phyloP scores from a whole-genome alignment of 2,888 invertebrate genomes.

The Pherbina coryleti region DNA sequence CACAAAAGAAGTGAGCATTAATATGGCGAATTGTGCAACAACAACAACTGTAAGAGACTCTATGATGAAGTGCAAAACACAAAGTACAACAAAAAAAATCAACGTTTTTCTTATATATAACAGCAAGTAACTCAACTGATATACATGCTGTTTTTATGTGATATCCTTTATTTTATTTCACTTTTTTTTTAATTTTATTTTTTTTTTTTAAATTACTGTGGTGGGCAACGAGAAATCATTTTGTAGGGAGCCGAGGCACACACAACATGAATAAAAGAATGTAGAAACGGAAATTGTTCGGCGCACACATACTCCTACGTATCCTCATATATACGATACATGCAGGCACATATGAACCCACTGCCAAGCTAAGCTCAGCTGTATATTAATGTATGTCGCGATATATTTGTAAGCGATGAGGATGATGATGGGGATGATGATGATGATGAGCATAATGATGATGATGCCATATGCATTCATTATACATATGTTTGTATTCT shows the following conservation, averaged over 20 bases:
- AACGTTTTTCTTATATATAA: not conserved
- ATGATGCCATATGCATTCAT: conserved; percentile 31
- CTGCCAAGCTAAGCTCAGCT: conserved; percentile 6
- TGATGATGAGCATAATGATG: conserved; percentile 34
- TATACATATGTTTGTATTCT: conserved; percentile 21
- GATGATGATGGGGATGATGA: not conserved
- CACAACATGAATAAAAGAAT: conserved; percentile 13
- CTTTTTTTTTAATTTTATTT: not conserved
- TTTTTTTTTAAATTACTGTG: conserved; percentile 14
- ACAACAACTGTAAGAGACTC: not conserved
- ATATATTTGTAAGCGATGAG: conserved; percentile 5
- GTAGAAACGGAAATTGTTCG: conserved; percentile 25
- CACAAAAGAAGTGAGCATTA: conserved; percentile 12
- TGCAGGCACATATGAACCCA: conserved; percentile 9
- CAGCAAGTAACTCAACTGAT: conserved; percentile 5
- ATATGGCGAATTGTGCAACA: conserved; percentile 4
- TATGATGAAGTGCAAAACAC: conserved; percentile 19
- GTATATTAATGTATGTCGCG: not conserved
- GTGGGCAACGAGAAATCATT: not conserved
- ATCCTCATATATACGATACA: conserved; percentile 1
- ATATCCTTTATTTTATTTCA: conserved; percentile 5
- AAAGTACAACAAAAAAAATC: conserved; percentile 9
- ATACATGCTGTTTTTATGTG: not conserved
- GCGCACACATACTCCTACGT: conserved; percentile 8
- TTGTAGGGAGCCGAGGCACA: not conserved